Conservation (phyloP, 1,140 invertebrate genomes). For the Papilio helenus region DNA sequence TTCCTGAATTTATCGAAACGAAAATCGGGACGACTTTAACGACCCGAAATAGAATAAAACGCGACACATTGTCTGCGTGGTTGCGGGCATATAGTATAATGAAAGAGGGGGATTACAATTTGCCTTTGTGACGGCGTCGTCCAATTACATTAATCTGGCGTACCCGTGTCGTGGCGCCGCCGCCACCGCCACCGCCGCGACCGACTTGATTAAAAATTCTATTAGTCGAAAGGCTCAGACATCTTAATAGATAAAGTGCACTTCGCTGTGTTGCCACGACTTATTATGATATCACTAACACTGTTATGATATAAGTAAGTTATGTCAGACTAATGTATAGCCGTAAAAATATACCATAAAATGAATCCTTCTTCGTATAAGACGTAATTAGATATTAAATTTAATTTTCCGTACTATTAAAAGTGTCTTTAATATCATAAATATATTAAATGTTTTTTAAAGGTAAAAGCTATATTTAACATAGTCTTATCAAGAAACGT, state of each 20-base stretch:
- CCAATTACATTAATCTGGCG: slow-evolving; percentile 81
- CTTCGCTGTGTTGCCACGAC: slow-evolving; percentile 53
- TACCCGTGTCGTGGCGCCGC: slow-evolving; percentile 67
- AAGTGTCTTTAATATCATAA: neutral
- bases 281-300: slow-evolving; percentile 45
- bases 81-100: slow-evolving; percentile 73
- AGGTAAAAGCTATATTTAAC: neutral
- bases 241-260: slow-evolving; percentile 78
- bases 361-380: neutral
- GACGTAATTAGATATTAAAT: neutral
- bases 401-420: no score
- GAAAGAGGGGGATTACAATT: slow-evolving; percentile 80
- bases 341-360: neutral
- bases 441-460: no score
- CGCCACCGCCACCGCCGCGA: slow-evolving; percentile 64
- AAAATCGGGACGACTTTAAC: slow-evolving; percentile 46
- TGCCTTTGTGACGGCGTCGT: slow-evolving; percentile 80
- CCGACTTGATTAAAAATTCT: slow-evolving; percentile 82
- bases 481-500: neutral
- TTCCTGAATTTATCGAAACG: slow-evolving; percentile 53
- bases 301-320: slow-evolving; percentile 36
- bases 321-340: neutral
- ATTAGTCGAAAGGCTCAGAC: slow-evolving; percentile 79
- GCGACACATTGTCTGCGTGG: slow-evolving; percentile 66
- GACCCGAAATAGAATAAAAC: slow-evolving; percentile 60